Evolutionary conservation across 2,888 invertebrate species (phyloP).

Genomic region (Pseudococcus longispinus): DNA sequence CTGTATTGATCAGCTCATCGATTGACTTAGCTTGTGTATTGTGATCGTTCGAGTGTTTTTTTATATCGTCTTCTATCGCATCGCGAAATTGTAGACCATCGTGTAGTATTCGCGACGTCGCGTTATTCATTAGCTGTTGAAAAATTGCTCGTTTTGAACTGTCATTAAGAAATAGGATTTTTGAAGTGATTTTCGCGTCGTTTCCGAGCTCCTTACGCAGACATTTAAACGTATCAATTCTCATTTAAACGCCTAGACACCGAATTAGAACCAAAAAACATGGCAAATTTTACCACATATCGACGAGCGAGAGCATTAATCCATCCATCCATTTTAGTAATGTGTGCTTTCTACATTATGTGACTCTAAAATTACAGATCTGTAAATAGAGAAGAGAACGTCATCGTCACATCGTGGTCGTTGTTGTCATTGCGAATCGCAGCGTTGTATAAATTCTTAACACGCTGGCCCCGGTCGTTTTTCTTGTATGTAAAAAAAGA

Average conservation of each 20-base stretch:
- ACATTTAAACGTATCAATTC: background rate
- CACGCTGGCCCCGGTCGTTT: background rate
- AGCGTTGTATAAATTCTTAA: background rate
- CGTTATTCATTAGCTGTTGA: background rate
- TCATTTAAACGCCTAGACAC: background rate
- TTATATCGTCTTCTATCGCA: background rate
- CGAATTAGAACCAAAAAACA: background rate
- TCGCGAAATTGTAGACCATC: background rate
- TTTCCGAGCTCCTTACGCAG: background rate
- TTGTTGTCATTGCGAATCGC: background rate
- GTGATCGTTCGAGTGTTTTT: background rate
- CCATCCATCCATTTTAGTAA: background rate
- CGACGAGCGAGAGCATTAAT: background rate
- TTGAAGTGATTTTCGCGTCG: background rate
- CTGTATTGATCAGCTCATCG: background rate
- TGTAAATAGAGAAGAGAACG: background rate
- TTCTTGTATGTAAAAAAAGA: background rate
- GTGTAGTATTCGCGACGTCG: background rate
- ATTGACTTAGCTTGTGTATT: background rate
- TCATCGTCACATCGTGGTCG: background rate
- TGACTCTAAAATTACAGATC: conserved; percentile 54
- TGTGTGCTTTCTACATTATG: conserved; percentile 44
- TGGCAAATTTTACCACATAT: background rate
- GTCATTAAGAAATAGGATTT: background rate
- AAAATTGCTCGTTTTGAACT: background rate